Conservation (phyloP, 2,888 invertebrate genomes). For the Abrostola tripartita region DNA sequence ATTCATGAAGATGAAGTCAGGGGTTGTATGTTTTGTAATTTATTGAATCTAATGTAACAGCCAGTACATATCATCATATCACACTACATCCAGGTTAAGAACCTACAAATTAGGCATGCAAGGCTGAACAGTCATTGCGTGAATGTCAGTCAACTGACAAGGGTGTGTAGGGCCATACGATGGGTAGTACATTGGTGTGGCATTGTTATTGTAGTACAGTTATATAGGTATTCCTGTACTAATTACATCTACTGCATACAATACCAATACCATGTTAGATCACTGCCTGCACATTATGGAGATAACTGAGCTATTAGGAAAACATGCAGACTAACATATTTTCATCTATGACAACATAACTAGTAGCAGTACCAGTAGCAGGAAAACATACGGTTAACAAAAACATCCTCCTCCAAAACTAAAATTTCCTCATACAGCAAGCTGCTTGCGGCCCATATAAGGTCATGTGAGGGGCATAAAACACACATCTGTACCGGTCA, state of each 20-base stretch:
- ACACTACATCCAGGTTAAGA: background rate
- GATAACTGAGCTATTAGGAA: conserved; percentile 7
- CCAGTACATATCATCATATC: background rate
- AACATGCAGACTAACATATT: conserved; percentile 19
- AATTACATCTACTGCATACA: too few relatives aligned
- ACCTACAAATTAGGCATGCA: too few relatives aligned
- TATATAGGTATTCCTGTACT: too few relatives aligned
- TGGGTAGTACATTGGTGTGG: too few relatives aligned
- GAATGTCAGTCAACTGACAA: too few relatives aligned
- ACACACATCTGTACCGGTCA: too few relatives aligned
- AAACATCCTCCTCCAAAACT: conserved; percentile 28
- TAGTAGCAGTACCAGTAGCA: conserved; percentile 21
- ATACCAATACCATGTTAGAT: too few relatives aligned
- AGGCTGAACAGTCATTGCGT: too few relatives aligned
- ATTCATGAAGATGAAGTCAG: too few relatives aligned
- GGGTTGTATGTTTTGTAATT: background rate
- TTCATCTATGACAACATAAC: conserved; percentile 39
- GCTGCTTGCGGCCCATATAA: conserved; percentile 1
- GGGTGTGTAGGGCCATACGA: too few relatives aligned
- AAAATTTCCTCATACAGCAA: conserved; percentile 20
- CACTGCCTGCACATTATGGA: too few relatives aligned
- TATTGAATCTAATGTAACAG: background rate
- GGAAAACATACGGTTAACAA: conserved; percentile 40
- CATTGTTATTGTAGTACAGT: too few relatives aligned
- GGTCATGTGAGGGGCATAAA: background rate